Conservation (phyloP, 2,113 vertebrate species). For the Semnornis frantzii region DNA sequence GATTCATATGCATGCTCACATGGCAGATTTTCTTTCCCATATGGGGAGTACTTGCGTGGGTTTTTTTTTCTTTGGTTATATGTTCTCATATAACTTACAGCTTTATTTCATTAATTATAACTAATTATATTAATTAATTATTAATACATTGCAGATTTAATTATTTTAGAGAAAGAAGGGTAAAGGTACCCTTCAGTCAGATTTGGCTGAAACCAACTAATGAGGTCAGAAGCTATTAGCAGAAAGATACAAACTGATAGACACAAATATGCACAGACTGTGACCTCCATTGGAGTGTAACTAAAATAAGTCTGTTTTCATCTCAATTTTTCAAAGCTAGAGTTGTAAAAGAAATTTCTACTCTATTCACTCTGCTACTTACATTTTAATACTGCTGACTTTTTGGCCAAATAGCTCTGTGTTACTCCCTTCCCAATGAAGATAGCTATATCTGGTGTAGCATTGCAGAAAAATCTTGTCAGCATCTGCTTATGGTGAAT, state of each 20-base stretch:
- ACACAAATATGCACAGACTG: background rate
- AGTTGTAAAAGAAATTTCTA: background rate
- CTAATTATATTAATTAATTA: slow-evolving; percentile 34
- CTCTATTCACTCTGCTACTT: background rate
- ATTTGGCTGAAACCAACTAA: slow-evolving; percentile 31
- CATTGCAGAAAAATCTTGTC: background rate
- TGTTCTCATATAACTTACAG: background rate
- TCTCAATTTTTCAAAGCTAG: background rate
- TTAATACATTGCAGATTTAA: background rate
- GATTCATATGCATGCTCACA: background rate
- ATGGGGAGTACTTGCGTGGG: background rate
- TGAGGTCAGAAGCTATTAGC: slow-evolving; percentile 47
- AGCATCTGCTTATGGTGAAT: background rate
- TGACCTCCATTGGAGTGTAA: background rate
- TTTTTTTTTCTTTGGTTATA: background rate
- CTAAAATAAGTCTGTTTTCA: background rate
- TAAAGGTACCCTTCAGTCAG: slow-evolving; percentile 54
- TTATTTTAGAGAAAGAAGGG: slow-evolving; percentile 37
- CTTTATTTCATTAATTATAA: slow-evolving; percentile 4
- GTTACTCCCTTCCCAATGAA: background rate
- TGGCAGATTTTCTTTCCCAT: background rate
- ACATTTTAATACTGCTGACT: background rate
- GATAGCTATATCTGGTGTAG: background rate
- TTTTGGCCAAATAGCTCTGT: background rate
- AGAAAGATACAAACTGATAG: background rate